These are phyloP conservation scores for Conomelus anceps DNA, from an alignment of 2,888 invertebrate species.

Conservation along the genomic window DNA sequence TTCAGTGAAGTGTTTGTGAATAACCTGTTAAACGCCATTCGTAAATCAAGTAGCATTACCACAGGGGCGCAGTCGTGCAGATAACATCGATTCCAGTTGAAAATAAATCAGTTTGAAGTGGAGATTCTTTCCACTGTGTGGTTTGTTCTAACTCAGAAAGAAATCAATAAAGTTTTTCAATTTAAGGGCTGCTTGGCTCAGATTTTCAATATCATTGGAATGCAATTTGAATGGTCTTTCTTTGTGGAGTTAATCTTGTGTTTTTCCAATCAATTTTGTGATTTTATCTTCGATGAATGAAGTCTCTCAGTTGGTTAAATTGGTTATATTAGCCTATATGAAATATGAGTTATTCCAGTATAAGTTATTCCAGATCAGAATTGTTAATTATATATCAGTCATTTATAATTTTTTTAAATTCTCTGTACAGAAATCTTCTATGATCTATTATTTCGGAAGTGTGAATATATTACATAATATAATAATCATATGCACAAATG, in stretches of 20 bases:
- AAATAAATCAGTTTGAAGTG: not conserved
- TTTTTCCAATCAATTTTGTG: not conserved
- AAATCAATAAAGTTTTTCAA: not conserved
- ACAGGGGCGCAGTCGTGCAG: not conserved
- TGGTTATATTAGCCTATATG: no score
- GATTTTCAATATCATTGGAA: not conserved
- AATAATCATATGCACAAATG: no score
- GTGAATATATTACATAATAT: no score
- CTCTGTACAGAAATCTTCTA: no score
- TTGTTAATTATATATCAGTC: no score
- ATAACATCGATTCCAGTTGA: not conserved
- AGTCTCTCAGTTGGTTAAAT: no score
- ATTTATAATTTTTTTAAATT: no score
- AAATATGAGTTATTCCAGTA: no score
- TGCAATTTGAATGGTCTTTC: not conserved
- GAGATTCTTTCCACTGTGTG: not conserved
- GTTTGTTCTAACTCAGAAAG: not conserved
- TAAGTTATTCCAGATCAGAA: no score
- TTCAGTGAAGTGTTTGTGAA: not conserved
- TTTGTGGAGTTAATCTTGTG: not conserved
- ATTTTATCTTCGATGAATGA: no score
- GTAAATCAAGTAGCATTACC: not conserved
- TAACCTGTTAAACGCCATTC: not conserved
- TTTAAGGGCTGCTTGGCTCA: not conserved
- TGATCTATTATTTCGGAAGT: no score